Evolutionary conservation across 1,140 invertebrate species (phyloP).

Genomic region (Himalopsyche phryganea): DNA sequence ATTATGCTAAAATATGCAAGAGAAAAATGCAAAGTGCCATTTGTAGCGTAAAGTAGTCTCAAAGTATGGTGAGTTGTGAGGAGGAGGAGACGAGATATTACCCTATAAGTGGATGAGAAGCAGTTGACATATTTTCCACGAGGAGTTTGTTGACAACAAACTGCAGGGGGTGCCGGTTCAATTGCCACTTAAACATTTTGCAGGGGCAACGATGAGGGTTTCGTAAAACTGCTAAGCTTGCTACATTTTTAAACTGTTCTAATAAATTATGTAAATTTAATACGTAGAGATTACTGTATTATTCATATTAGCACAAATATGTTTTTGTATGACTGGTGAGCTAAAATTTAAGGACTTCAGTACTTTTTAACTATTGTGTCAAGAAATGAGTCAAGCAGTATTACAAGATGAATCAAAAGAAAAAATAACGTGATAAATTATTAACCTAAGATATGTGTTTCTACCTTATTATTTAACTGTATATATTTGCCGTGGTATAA

Average conservation of each 20-base stretch:
- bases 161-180: not conserved
- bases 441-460: too few relatives aligned
- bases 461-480: too few relatives aligned
- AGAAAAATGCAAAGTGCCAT: not conserved
- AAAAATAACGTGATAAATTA: too few relatives aligned
- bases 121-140: slow-evolving; percentile 23
- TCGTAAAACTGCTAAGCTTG: not conserved
- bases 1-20: not conserved
- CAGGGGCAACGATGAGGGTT: not conserved
- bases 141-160: not conserved
- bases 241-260: not conserved
- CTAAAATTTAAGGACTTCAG: too few relatives aligned
- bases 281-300: too few relatives aligned
- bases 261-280: not conserved
- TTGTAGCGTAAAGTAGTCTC: not conserved
- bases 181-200: too few relatives aligned
- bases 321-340: too few relatives aligned
- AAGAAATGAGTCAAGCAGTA: too few relatives aligned
- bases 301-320: too few relatives aligned
- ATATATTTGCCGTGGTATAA: too few relatives aligned
- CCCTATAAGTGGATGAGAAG: slow-evolving; percentile 15
- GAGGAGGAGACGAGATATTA: slow-evolving; percentile 3
- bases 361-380: too few relatives aligned
- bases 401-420: too few relatives aligned
- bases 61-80: not conserved